Conservation (phyloP, 2,888 invertebrate species). For the Nephrotoma guestfalica region DNA sequence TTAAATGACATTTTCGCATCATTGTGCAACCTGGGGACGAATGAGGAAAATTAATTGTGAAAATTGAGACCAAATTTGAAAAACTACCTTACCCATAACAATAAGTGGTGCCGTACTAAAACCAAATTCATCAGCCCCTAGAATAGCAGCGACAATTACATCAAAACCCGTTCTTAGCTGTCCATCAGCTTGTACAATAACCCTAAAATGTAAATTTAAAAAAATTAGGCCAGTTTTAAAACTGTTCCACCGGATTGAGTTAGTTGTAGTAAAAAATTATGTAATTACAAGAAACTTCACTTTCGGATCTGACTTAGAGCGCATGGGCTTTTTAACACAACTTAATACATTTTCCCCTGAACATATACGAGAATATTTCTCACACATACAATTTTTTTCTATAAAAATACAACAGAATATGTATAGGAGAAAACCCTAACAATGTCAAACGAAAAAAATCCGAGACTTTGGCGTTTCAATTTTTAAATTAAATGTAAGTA, state of each 20-base stretch:
- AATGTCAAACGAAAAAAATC: not conserved
- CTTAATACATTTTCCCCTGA: not conserved
- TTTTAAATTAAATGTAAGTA: not conserved
- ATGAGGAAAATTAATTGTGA: not conserved
- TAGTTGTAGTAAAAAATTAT: slow-evolving; percentile 12
- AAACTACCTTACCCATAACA: slow-evolving; percentile 52
- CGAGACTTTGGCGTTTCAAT: not conserved
- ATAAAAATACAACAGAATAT: not conserved
- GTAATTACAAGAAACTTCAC: not conserved
- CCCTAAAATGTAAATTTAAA: slow-evolving; percentile 36
- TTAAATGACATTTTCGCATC: slow-evolving; percentile 99
- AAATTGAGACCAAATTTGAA: not conserved
- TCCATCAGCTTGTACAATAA: slow-evolving; percentile 92
- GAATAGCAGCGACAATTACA: slow-evolving; percentile 84
- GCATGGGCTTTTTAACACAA: not conserved
- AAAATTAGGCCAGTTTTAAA: not conserved
- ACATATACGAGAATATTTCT: not conserved
- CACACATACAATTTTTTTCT: not conserved
- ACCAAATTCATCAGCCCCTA: slow-evolving; percentile 98
- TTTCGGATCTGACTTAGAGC: not conserved
- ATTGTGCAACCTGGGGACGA: slow-evolving; percentile 70
- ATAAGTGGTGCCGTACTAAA: slow-evolving; percentile 97
- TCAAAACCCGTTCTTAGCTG: slow-evolving; percentile 93
- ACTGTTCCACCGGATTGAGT: not conserved
- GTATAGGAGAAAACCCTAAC: not conserved